A percentile compares a stretch with the other conserved stretches of the same genome.
Evolutionary conservation across 2,888 invertebrate genomes (phyloP).

Genomic region (Philopedon plagiatum): DNA sequence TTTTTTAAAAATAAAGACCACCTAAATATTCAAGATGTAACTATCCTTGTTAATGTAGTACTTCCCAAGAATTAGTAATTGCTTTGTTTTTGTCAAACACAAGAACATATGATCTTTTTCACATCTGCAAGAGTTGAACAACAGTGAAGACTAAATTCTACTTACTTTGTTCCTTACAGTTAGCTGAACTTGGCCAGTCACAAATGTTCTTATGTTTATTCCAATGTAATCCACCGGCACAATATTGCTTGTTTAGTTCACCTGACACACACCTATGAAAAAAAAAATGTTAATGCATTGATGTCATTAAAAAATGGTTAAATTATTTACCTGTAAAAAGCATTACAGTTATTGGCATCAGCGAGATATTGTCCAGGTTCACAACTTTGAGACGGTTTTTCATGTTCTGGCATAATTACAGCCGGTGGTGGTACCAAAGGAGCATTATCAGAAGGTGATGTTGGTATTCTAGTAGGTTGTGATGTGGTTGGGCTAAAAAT

Average conservation of each 20-base stretch:
- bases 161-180: conserved; percentile 72
- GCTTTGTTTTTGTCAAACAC: too few species aligned
- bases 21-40: too few species aligned
- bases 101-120: too few species aligned
- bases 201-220: conserved; percentile 77
- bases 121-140: too few species aligned
- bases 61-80: too few species aligned
- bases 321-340: conserved; percentile 71
- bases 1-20: too few species aligned
- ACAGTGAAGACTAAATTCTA: too few species aligned
- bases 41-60: too few species aligned
- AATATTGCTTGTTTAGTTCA: conserved; percentile 79
- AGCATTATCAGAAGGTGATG: conserved; percentile 33
- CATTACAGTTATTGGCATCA: conserved; percentile 80
- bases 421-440: conserved; percentile 69
- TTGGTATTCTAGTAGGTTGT: conserved; percentile 29
- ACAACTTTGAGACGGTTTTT: conserved; percentile 64
- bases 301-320: too few species aligned
- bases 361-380: conserved; percentile 70
- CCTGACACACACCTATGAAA: conserved; percentile 78
- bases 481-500: conserved; percentile 58
- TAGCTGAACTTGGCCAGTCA: conserved; percentile 85
- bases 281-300: background rate
- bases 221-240: conserved; percentile 88
- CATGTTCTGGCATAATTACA: conserved; percentile 68